Evolutionary conservation across 2,113 vertebrate genomes (phyloP), one percentile per base, ranked within the genome.

Genomic region (Phalacrocorax carbo): DNA sequence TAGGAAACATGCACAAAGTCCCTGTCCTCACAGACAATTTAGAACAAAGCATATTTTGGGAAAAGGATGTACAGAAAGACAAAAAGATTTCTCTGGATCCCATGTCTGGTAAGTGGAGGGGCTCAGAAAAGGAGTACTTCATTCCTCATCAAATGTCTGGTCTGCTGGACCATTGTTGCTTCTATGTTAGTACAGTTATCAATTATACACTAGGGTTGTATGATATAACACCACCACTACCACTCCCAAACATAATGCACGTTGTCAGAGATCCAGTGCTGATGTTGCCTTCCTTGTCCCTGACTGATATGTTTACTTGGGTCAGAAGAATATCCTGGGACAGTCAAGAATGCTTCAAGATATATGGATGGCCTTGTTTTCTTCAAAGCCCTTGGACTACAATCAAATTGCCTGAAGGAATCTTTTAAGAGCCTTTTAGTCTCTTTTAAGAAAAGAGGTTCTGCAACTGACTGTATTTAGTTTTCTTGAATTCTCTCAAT

Each of bases 321-420:
- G 88, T 82, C 88, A 92, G 61, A 61, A 71, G 36, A 54, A 54
- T 61, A 85, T 79, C 73, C 65, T 52, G 49, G 83, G 88, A 93
- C 52, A 69, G 27, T 72, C 49, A 86, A 69, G 58, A 94, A 79
- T 70, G 52, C 54, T 69, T 51, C 30, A 76, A 89, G 81, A 72
- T 94, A 72, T 48, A 80, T 69, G 27, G 78, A 62, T 1, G 2
- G 15, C 61, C 61, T 91, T 85, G 52, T 93, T 88, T 70, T 51
- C 73, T 93, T 82, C 70, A 89, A 17, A 94, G 81, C 10, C 48
- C 52, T 89, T 94, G 91, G 77, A 86, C 32, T 30, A 62, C 23
- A 94, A 85, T 82, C 73, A 94, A 95, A 82, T 46, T 77, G 80
- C 93, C 88, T 62, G 62, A 73, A 85, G 89, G 52, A 65, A 96